These are phyloP conservation scores for Nylanderia fulva DNA, from an alignment of 1,140 invertebrate genomes.

Conservation along the genomic window DNA sequence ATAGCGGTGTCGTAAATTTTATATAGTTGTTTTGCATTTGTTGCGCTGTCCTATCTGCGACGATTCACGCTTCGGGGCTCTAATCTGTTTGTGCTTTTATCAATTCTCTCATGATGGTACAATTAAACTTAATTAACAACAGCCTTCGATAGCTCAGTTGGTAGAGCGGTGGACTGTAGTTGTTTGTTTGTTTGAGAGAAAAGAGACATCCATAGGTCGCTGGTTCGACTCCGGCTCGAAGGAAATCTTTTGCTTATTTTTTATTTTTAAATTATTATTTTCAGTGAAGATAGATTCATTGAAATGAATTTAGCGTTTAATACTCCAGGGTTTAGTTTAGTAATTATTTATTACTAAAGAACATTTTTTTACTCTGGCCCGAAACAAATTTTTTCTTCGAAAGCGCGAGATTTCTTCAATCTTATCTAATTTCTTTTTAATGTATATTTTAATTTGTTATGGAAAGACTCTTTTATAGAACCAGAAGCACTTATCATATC, in stretches of 20 bases:
- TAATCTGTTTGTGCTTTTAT: slow-evolving; percentile 15
- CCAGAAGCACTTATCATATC: too few relatives aligned
- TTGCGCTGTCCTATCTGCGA: slow-evolving; percentile 19
- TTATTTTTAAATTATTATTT: too few relatives aligned
- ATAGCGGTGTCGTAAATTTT: slow-evolving; percentile 4
- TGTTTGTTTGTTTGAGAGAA: slow-evolving; percentile 38
- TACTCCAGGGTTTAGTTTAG: too few relatives aligned
- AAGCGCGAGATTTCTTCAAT: too few relatives aligned
- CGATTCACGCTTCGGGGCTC: background rate
- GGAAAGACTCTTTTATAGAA: too few relatives aligned
- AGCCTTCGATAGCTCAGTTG: slow-evolving; percentile 94
- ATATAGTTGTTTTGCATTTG: background rate
- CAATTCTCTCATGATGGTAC: background rate
- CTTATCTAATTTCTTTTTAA: background rate
- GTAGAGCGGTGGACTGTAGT: slow-evolving; percentile 95
- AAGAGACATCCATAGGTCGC: slow-evolving; percentile 80
- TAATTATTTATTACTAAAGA: too few relatives aligned
- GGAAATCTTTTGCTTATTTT: slow-evolving; percentile 61
- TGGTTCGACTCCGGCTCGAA: slow-evolving; percentile 83
- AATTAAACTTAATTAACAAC: background rate
- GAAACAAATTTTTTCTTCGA: slow-evolving; percentile 3
- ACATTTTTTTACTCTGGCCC: too few relatives aligned
- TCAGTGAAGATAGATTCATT: too few relatives aligned
- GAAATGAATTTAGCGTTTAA: too few relatives aligned
- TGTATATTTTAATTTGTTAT: background rate